A percentile compares a stretch with the other conserved stretches of the same genome.
phyloP scores from a whole-genome alignment of 2,113 vertebrate genomes.

The Tautogolabrus adspersus region DNA sequence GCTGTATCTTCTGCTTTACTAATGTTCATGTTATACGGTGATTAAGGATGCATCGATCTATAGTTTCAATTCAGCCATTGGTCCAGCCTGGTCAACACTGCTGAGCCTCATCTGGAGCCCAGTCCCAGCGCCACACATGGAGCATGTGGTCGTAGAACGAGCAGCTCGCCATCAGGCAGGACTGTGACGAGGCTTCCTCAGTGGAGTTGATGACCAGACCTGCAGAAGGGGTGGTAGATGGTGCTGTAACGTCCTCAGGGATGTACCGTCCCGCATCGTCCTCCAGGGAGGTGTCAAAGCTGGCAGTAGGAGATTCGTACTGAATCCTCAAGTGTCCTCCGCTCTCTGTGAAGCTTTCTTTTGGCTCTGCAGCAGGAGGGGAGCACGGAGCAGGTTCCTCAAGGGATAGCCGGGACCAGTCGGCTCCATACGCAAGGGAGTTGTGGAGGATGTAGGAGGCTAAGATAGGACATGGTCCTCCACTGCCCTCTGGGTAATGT shows the following conservation, averaged over 20 bases:
- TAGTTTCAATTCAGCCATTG: neutral
- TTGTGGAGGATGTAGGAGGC: conserved; percentile 88
- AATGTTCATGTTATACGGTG: neutral
- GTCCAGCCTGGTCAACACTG: neutral
- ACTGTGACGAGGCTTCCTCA: conserved; percentile 1
- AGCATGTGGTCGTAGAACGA: conserved; percentile 95
- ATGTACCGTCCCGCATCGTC: conserved; percentile 78
- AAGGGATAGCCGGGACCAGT: conserved; percentile 89
- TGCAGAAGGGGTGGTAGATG: neutral
- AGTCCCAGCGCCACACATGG: conserved; percentile 94
- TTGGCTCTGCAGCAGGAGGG: conserved; percentile 41
- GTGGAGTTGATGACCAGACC: neutral
- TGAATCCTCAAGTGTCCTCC: conserved; percentile 83
- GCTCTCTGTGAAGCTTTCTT: conserved; percentile 28
- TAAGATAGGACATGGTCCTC: conserved; percentile 79
- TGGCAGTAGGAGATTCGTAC: conserved; percentile 85
- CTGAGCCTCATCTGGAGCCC: conserved; percentile 60
- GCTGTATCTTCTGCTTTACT: conserved; percentile 12
- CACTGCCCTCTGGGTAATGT: conserved; percentile 77
- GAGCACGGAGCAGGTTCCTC: conserved; percentile 54
- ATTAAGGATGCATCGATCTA: neutral
- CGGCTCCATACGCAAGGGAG: conserved; percentile 93
- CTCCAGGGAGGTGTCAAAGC: conserved; percentile 84
- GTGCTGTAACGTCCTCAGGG: conserved; percentile 26
- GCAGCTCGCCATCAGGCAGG: conserved; percentile 90